Percentiles rank a stretch among this genome's conserved stretches.
Conservation (phyloP, 2,888 invertebrate genomes). For the Pterostichus niger region DNA sequence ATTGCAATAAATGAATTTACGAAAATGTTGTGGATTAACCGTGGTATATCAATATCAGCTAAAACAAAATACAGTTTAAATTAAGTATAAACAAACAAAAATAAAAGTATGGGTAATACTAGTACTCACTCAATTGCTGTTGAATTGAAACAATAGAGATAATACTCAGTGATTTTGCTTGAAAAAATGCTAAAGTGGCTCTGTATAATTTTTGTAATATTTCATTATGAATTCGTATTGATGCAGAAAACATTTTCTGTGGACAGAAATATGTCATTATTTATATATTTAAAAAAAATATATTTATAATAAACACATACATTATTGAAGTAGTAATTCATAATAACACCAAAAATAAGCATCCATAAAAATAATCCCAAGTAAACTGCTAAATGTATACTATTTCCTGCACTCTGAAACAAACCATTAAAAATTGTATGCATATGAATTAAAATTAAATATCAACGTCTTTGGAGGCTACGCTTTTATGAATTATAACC, state of each 20-base stretch:
- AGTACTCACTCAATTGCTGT: slow-evolving; percentile 52
- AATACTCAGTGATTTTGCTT: slow-evolving; percentile 51
- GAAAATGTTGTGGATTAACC: slow-evolving; percentile 53
- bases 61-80: neutral
- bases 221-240: slow-evolving; percentile 54
- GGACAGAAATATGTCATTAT: neutral
- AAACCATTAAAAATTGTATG: slow-evolving; percentile 4
- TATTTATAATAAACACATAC: slow-evolving; percentile 39
- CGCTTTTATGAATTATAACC: no score
- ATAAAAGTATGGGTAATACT: slow-evolving; percentile 10
- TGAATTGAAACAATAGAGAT: slow-evolving; percentile 55
- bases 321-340: slow-evolving; percentile 56
- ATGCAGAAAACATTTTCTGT: slow-evolving; percentile 59
- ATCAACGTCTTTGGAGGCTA: no score
- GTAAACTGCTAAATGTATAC: slow-evolving; percentile 35
- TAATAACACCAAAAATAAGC: slow-evolving; percentile 50
- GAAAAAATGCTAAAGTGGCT: slow-evolving; percentile 60
- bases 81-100: neutral
- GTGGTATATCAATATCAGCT: slow-evolving; percentile 63
- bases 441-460: neutral
- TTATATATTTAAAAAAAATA: neutral
- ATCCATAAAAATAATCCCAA: slow-evolving; percentile 54
- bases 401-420: slow-evolving; percentile 27
- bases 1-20: slow-evolving; percentile 44
- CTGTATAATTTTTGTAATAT: slow-evolving; percentile 56